phyloP scores from a whole-genome alignment of 2,888 invertebrate species.

The Yponomeuta evonymella region DNA sequence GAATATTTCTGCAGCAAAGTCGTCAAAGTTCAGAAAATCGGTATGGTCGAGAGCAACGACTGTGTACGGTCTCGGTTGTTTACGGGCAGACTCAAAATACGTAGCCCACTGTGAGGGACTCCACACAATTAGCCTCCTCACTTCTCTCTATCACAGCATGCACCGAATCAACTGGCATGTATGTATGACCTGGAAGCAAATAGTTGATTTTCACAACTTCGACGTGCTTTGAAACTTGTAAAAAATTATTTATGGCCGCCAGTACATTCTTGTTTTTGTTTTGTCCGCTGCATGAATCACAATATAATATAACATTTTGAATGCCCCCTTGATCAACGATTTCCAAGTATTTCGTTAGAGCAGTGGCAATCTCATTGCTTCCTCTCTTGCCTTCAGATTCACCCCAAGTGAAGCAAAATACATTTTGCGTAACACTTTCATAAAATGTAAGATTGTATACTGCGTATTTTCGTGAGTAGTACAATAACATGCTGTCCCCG shows the following conservation, averaged over 20 bases:
- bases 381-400: constrained; percentile 33
- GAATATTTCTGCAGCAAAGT: constrained; percentile 11
- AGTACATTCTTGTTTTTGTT: constrained; percentile 27
- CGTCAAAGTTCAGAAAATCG: constrained; percentile 16
- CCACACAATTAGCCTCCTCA: constrained; percentile 26
- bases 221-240: constrained; percentile 24
- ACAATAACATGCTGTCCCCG: constrained; percentile 28
- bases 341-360: constrained; percentile 27
- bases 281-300: constrained; percentile 24
- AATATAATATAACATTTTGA: constrained; percentile 23
- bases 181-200: constrained; percentile 34
- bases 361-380: constrained; percentile 30
- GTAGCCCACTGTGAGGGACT: constrained; percentile 30
- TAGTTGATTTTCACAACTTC: constrained; percentile 30
- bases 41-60: too few relatives aligned
- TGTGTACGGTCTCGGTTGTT: constrained; percentile 22
- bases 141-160: constrained; percentile 29
- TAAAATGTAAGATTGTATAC: constrained; percentile 28
- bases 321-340: constrained; percentile 26
- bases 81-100: constrained; percentile 24
- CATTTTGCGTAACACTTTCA: constrained; percentile 26
- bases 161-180: constrained; percentile 33
- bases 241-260: constrained; percentile 23
- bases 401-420: constrained; percentile 28
- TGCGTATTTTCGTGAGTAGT: constrained; percentile 28